Conservation (phyloP, 2,888 invertebrate genomes). For the Eudemis profundana region DNA sequence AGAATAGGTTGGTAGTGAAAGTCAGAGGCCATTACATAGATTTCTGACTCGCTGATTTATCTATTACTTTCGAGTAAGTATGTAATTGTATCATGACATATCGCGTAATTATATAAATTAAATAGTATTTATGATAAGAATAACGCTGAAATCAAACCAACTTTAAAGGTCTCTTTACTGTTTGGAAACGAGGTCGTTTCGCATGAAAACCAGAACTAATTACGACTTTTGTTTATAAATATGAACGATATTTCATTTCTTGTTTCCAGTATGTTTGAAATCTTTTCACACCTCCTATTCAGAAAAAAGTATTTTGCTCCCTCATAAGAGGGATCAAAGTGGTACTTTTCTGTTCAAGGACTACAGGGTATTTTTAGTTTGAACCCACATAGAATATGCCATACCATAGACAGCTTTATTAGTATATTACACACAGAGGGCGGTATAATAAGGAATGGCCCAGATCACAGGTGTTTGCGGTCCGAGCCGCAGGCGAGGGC, state of each 20-base stretch:
- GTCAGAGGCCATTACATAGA: slow-evolving; percentile 11
- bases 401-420: no score
- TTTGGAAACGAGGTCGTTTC: slow-evolving; percentile 18
- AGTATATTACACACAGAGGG: no score
- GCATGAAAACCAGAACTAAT: slow-evolving; percentile 15
- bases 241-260: neutral
- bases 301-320: no score
- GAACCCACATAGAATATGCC: no score
- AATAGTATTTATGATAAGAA: slow-evolving; percentile 13
- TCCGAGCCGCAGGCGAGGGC: no score
- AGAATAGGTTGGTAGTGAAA: slow-evolving; percentile 13
- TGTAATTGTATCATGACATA: slow-evolving; percentile 35
- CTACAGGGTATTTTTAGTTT: no score
- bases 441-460: no score
- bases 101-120: slow-evolving; percentile 21
- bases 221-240: slow-evolving; percentile 7
- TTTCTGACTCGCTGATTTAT: slow-evolving; percentile 9
- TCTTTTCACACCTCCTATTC: neutral
- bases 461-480: no score
- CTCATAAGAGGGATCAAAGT: no score
- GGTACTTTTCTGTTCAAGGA: no score
- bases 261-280: neutral
- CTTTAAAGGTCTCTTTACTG: slow-evolving; percentile 21
- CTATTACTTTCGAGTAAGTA: slow-evolving; percentile 5
- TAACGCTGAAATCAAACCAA: slow-evolving; percentile 22